Evolutionary conservation across 1,140 invertebrate genomes (phyloP), one percentile per base, ranked within the genome.

Genomic region (Diabrotica undecimpunctata): DNA sequence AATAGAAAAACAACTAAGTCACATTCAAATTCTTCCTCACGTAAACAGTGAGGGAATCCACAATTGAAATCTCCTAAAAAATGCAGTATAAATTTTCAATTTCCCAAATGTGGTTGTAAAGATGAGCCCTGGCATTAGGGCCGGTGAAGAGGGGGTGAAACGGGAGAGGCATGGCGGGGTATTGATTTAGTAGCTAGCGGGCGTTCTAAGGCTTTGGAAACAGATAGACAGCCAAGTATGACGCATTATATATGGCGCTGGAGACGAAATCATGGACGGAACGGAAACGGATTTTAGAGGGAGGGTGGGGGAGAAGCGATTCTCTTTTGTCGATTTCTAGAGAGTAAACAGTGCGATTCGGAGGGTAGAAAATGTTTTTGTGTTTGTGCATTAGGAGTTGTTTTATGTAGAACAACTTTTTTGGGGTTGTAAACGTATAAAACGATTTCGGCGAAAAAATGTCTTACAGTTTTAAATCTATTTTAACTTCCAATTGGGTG

Each of bases 121-220:
- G 73, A 77, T 75, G 71, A 75, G 70, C 66, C 61, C 37, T 66
- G 64, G 66, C 61, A 64, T 71, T 72, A 67, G 41, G 41, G 41
- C 8, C n/a, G 41, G 41, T 67, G 65, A 67, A 39, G 59, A 25
- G 37, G 65, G 57, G 61, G 61, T 58, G 66, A 68, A 62, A 66
- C 62, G 66, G 66, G 62, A 56, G 14, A 62, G 54, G 61, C 66
- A 56, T 61, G 68, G 68, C 70, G 69, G 67, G 70, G 76, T 78
- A 78, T 78, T 78, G 76, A 78, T 78, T 78, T 78, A 77, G 75
- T 77, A 77, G 76, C 75, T 76, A 69, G 74, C 72, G 72, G 75
- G 72, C 73, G 72, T 72, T 72, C 73, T 75, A 74, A 74, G 73
- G 73, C 72, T 72, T 75, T 74, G 76, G 74, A 71, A 74, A 70